A percentile compares a stretch with the other conserved stretches of the same genome.
Conservation (phyloP, 2,113 vertebrate species). For the Monarcha castaneiventris region DNA sequence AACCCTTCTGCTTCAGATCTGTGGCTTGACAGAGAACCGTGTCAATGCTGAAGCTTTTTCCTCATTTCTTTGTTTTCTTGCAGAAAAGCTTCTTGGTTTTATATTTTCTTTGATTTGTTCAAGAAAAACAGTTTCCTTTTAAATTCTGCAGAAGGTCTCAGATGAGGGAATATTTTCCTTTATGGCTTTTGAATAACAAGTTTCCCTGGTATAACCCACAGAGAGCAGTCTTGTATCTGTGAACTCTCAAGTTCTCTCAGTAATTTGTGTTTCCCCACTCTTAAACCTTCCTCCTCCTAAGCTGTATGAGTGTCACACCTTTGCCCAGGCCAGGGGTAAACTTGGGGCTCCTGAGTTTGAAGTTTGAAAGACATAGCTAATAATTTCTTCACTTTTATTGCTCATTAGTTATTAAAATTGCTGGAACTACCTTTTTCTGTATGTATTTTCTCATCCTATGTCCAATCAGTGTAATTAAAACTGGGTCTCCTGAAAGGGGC, state of each 20-base stretch:
- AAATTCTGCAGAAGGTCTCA: background rate
- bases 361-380: background rate
- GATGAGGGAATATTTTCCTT: constrained; percentile 22
- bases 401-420: background rate
- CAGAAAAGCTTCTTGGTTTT: background rate
- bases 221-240: background rate
- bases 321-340: background rate
- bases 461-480: background rate
- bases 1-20: background rate
- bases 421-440: background rate
- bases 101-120: constrained; percentile 12
- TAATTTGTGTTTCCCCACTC: background rate
- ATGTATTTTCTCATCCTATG: background rate
- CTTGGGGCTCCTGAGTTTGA: background rate
- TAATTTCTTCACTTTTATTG: background rate
- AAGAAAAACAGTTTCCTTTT: constrained; percentile 16
- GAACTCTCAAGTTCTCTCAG: background rate
- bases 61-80: constrained; percentile 14
- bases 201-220: background rate
- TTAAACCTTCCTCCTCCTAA: background rate
- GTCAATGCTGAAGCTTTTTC: background rate
- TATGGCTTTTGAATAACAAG: background rate
- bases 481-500: background rate
- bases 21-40: background rate
- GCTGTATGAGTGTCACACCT: background rate